Conservation (phyloP, 1,140 invertebrate genomes). For the Oncopodura yosiiana region DNA sequence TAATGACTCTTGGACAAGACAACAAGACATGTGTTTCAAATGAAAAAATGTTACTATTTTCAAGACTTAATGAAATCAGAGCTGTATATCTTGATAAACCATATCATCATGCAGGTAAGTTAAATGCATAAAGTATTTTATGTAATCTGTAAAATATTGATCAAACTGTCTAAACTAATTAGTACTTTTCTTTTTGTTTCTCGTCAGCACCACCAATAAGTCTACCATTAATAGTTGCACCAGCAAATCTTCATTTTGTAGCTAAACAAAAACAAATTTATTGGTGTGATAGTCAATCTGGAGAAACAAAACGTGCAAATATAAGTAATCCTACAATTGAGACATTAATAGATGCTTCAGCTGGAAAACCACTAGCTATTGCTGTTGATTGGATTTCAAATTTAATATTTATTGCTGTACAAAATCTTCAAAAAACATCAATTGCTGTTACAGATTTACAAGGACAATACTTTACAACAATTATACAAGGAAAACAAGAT, state of each 20-base stretch:
- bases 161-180: too few relatives aligned
- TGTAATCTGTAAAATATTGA: not conserved
- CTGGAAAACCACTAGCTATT: slow-evolving; percentile 51
- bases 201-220: slow-evolving; percentile 47
- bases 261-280: slow-evolving; percentile 56
- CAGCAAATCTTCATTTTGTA: slow-evolving; percentile 58
- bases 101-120: slow-evolving; percentile 55
- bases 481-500: slow-evolving; percentile 36
- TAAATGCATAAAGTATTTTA: not conserved
- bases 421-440: slow-evolving; percentile 21
- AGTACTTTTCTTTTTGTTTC: slow-evolving; percentile 54
- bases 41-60: slow-evolving; percentile 64
- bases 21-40: slow-evolving; percentile 59
- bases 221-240: slow-evolving; percentile 46
- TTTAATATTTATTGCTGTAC: slow-evolving; percentile 32
- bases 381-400: slow-evolving; percentile 65
- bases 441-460: slow-evolving; percentile 47
- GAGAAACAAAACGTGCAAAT: slow-evolving; percentile 32
- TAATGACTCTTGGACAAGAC: slow-evolving; percentile 54
- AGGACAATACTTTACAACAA: slow-evolving; percentile 56
- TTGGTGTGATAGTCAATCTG: slow-evolving; percentile 54
- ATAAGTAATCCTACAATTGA: slow-evolving; percentile 43
- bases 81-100: slow-evolving; percentile 67
- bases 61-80: slow-evolving; percentile 63
- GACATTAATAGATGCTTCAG: slow-evolving; percentile 60